Evolutionary conservation across 64 coral and sea anemone genomes (phyloP).

Genomic region (Cladopsammia gracilis): DNA sequence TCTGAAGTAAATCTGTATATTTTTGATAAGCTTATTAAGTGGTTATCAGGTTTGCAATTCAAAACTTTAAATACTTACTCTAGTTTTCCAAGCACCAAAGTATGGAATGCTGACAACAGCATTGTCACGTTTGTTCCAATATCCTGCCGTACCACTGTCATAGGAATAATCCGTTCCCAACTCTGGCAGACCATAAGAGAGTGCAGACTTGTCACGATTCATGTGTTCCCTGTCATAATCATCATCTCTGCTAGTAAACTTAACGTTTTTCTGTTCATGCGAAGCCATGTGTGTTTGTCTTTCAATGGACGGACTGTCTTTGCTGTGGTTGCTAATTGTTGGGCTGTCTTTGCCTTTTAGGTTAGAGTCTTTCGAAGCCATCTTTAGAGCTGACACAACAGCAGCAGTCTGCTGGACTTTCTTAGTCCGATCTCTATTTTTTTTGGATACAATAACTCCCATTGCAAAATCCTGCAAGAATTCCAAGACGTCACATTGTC

Average conservation of each 20-base stretch:
- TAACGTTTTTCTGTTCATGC: background rate
- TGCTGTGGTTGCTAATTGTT: background rate
- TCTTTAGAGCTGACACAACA: constrained; percentile 81
- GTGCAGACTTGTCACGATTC: constrained; percentile 63
- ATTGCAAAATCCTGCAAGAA: background rate
- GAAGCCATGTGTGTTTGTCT: background rate
- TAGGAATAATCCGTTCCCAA: constrained; percentile 20
- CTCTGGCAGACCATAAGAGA: constrained; percentile 84
- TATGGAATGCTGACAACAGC: constrained; percentile 51
- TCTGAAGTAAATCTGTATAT: too few species aligned
- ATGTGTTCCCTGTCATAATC: constrained; percentile 13
- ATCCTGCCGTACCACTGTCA: constrained; percentile 78
- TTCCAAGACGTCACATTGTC: background rate
- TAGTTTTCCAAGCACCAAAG: constrained; percentile 81
- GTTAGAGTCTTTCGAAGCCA: constrained; percentile 42
- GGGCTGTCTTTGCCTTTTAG: constrained; percentile 23
- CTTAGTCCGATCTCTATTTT: constrained; percentile 71
- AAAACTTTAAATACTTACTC: constrained; percentile 45
- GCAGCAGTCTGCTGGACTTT: constrained; percentile 93
- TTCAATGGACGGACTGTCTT: background rate
- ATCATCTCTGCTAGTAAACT: background rate
- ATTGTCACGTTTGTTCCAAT: constrained; percentile 65
- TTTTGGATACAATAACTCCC: constrained; percentile 87
- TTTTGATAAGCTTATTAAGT: too few species aligned
- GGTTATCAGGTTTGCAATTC: background rate